A percentile compares a stretch with the other conserved stretches of the same genome.
These are phyloP conservation scores for Dinothrombium tinctorium DNA, from an alignment of 1,140 invertebrate genomes.

Conservation along the genomic window DNA sequence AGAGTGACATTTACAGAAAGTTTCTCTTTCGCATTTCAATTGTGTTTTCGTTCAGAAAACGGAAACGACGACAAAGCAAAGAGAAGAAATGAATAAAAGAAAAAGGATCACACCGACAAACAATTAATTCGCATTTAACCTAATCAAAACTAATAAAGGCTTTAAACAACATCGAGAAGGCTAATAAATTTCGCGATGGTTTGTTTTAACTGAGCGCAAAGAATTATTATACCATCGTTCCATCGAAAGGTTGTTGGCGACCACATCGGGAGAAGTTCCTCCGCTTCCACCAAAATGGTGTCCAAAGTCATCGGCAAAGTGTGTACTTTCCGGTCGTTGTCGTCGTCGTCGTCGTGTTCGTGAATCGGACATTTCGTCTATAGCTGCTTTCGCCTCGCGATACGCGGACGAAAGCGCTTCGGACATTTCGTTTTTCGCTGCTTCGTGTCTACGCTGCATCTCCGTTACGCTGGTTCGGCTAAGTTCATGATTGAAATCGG, in stretches of 20 bases:
- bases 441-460: not conserved
- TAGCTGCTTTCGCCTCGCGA: not conserved
- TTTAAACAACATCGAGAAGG: no score
- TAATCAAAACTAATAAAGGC: no score
- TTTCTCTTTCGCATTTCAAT: no score
- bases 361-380: not conserved
- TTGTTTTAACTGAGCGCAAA: not conserved
- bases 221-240: conserved; percentile 13
- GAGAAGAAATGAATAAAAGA: no score
- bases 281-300: not conserved
- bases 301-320: not conserved
- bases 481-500: not conserved
- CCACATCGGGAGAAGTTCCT: not conserved
- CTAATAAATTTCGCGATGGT: no score
- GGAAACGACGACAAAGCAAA: no score
- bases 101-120: no score
- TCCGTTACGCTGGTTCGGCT: conserved; percentile 1
- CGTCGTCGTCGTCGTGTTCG: conserved; percentile 3
- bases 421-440: not conserved
- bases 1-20: no score
- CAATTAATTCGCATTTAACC: no score
- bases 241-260: conserved; percentile 7
- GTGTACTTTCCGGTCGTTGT: conserved; percentile 1
- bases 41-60: no score
- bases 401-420: not conserved